Evolutionary conservation across 2,113 vertebrate species (phyloP).

Genomic region (Apistogramma diplotaenia): DNA sequence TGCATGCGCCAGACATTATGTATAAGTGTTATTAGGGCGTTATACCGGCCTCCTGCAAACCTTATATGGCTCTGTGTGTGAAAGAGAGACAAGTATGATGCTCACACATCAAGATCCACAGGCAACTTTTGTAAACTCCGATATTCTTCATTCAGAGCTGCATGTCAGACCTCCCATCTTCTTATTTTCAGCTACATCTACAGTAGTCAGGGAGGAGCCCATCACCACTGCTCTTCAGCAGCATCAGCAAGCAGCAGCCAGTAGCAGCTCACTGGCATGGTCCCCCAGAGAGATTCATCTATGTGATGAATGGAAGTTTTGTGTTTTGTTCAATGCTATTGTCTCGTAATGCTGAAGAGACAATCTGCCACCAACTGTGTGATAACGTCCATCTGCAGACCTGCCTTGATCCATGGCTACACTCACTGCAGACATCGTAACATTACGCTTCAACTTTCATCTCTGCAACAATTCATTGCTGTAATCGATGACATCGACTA

Average conservation of each 20-base stretch:
- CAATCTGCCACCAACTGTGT: too few relatives aligned
- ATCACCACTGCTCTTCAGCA: neutral
- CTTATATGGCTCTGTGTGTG: conserved; percentile 5
- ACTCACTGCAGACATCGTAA: too few relatives aligned
- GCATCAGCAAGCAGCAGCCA: neutral
- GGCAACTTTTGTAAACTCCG: neutral
- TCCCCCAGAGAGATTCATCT: neutral
- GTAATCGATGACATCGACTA: too few relatives aligned
- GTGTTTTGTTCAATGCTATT: too few relatives aligned
- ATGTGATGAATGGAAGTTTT: too few relatives aligned
- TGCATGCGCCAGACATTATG: neutral
- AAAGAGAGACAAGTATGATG: neutral
- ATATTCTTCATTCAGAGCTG: neutral
- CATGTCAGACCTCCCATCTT: neutral
- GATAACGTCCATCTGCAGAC: too few relatives aligned
- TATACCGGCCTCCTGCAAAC: neutral
- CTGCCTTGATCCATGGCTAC: too few relatives aligned
- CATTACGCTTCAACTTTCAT: too few relatives aligned
- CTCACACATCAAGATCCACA: neutral
- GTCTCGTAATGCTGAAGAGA: too few relatives aligned
- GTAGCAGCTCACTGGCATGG: neutral
- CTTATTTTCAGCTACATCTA: neutral
- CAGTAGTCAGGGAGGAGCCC: neutral
- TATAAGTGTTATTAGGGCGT: neutral
- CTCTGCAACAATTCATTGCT: too few relatives aligned